phyloP scores from a whole-genome alignment of 2,888 invertebrate species.

The Coecobrya sp. region DNA sequence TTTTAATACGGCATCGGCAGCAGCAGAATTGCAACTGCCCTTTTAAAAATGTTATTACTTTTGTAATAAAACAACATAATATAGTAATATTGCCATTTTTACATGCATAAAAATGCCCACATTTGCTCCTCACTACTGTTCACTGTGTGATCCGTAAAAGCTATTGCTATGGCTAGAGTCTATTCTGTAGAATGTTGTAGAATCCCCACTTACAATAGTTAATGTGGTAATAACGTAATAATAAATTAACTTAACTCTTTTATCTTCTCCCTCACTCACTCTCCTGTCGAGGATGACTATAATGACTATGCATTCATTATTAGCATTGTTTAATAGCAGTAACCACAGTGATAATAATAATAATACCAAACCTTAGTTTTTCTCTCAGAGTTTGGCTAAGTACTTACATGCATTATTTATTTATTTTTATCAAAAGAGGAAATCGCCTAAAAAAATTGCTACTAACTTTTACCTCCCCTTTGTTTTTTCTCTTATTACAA shows the following conservation, averaged over 20 bases:
- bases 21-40: background rate
- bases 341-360: conserved; percentile 5
- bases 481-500: background rate
- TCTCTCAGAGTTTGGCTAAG: background rate
- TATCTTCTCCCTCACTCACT: background rate
- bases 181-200: background rate
- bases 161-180: background rate
- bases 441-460: conserved; percentile 56
- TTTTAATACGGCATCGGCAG: background rate
- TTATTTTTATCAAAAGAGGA: conserved; percentile 71
- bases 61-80: conserved; percentile 30
- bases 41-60: conserved; percentile 29
- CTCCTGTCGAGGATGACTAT: conserved; percentile 26
- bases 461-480: conserved; percentile 14
- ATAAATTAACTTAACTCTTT: conserved; percentile 55
- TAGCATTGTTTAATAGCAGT: conserved; percentile 40
- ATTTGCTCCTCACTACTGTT: background rate
- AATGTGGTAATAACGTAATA: conserved; percentile 21
- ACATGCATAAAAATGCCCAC: conserved; percentile 20
- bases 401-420: conserved; percentile 39
- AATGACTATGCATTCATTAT: conserved; percentile 51
- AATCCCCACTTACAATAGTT: conserved; percentile 10
- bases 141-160: conserved; percentile 23
- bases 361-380: conserved; percentile 48
- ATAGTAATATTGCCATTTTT: background rate